Evolutionary conservation across 2,888 invertebrate genomes (phyloP), one percentile per base, ranked within the genome.

Genomic region (Epsilonema sp.): DNA sequence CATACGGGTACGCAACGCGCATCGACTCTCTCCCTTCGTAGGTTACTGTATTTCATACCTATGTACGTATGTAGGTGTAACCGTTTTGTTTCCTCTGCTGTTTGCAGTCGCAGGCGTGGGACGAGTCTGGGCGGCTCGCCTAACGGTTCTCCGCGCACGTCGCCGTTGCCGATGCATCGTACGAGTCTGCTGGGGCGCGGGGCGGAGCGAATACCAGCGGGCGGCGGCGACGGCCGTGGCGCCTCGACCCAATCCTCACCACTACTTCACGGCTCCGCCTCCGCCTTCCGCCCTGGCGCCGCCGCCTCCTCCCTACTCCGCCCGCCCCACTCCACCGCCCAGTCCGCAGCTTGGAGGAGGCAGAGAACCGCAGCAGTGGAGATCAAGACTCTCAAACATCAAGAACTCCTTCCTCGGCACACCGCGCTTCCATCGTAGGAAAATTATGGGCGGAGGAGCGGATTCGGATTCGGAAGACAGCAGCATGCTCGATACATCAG

Each of bases 321-420:
- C 51, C 49, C 20, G 51, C 46, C 37, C 54, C 50, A 26, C 56
- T 50, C 51, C 55, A 36, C 55, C 56, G 31, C 53, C 80, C 5
- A 24, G 26, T 21, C 44, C 46, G 40, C 3, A 24, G 19, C 37
- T 13, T 8, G 42, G 47, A 19, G n/a, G n/a, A n/a, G n/a, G n/a
- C n/a, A n/a, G n/a, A n/a, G n/a, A n/a, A n/a, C n/a, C n/a, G n/a
- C 62, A 63, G 23, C 80, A 84, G 55, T 97, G 94, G 94, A 78
- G 89, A 62, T 84, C 89, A 25, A 73, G 92, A 37, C 76, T 97
- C 47, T 72, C 85, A 49, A 89, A 86, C 39, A 86, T 92, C 63
- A 92, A 92, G 71, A 92, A 90, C 71, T 86, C 84, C 58, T 89
- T 94, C 74, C 75, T 94, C 37, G 92, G 92, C 37, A 89, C 89